Evolutionary conservation across 2,113 vertebrate species (phyloP), one percentile per base, ranked within the genome.

Genomic region (Aphyosemion australe): DNA sequence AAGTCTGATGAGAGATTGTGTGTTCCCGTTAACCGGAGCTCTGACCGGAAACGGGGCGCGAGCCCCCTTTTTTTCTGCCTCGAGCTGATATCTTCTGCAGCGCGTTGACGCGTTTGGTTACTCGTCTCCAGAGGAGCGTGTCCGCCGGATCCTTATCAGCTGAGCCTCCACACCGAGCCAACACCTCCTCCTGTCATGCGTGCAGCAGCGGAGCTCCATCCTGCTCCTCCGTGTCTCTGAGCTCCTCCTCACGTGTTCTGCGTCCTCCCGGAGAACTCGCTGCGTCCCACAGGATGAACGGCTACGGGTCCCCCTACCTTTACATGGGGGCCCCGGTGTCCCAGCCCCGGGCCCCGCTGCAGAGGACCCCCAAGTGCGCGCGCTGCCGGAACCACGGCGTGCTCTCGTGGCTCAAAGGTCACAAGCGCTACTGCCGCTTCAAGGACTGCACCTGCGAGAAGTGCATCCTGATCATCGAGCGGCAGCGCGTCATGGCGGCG

Each of bases 381-480:
- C 95, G 96, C 15, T 98, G 96, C 93, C 90, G 96, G 61, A 98
- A 98, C 90, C 96, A 97, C 89, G 96, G 96, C 34, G 96, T 98
- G 76, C 93, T 97, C 11, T 97, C 96, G 31, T 98, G 96, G 95
- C 94, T 98, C 61, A 98, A 97, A 83, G 96, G 96, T 51, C 96
- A 97, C 93, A 98, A 98, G 82, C 95, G 96, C 60, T 97, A 97
- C 91, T 97, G 96, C 80, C 95, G 96, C 87, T 97, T 97, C 92
- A 97, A 97, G 87, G 96, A 97, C 93, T 98, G 96, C 91, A 94
- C 95, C 68, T 98, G 96, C 84, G 96, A 97, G 87, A 98, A 98
- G 80, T 98, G 96, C 92, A 97, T 98, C 91, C 94, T 98, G 43
- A 97, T 98, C 90, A 96, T 98, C 87, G 96, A 97, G 92, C 88